phyloP scores from a whole-genome alignment of 1,140 invertebrate genomes.

The Drosophila pachea region DNA sequence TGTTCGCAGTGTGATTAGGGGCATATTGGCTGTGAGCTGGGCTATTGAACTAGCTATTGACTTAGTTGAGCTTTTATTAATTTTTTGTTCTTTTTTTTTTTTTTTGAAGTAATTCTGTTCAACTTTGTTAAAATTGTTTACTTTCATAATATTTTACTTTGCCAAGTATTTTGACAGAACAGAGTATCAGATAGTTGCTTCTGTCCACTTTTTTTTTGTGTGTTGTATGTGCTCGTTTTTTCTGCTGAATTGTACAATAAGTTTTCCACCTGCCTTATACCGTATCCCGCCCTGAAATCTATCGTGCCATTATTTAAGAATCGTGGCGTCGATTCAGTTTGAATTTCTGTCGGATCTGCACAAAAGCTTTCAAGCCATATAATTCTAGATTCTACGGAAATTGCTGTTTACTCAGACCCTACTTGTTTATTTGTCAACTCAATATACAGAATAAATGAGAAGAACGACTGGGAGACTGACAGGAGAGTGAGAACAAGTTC shows the following conservation, averaged over 20 bases:
- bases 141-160: background rate
- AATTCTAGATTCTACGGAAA: conserved; percentile 68
- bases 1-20: background rate
- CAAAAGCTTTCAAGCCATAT: conserved; percentile 48
- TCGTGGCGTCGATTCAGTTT: conserved; percentile 71
- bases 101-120: too few species aligned
- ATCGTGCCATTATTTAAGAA: conserved; percentile 69
- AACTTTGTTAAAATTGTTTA: too few species aligned
- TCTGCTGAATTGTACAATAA: conserved; percentile 75
- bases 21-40: background rate
- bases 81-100: too few species aligned
- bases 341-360: conserved; percentile 67
- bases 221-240: conserved; percentile 36
- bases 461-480: conserved; percentile 13
- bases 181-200: background rate
- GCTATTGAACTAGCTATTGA: too few species aligned
- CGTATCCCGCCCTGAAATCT: conserved; percentile 33
- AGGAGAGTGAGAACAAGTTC: conserved; percentile 18
- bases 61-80: too few species aligned
- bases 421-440: conserved; percentile 51
- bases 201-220: background rate
- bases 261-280: conserved; percentile 31
- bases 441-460: conserved; percentile 12
- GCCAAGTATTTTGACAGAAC: background rate
- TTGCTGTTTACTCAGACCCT: conserved; percentile 40